Conservation (phyloP, 2,797 vertebrate species). For the Siniperca obscura region DNA sequence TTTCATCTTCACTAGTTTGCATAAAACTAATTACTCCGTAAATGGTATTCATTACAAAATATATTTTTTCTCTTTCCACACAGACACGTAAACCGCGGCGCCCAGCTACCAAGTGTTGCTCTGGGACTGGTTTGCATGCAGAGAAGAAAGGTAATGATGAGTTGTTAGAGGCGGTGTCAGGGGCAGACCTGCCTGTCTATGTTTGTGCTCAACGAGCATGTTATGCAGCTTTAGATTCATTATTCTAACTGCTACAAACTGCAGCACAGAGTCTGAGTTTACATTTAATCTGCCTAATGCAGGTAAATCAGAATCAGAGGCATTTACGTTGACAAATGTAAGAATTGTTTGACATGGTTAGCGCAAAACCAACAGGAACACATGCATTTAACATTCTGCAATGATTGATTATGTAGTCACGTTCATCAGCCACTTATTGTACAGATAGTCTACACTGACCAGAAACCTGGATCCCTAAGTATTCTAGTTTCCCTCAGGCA, state of each 20-base stretch:
- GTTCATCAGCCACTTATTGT: background rate
- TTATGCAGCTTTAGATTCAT: conserved; percentile 49
- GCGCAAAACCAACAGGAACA: background rate
- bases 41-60: conserved; percentile 99
- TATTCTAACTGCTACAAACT: conserved; percentile 53
- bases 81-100: conserved; percentile 44
- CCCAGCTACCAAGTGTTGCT: conserved; percentile 60
- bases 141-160: conserved; percentile 78
- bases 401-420: background rate
- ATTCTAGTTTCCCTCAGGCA: background rate
- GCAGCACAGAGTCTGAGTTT: background rate
- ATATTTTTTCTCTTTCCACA: conserved; percentile 69
- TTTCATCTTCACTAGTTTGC: conserved; percentile 99
- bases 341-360: background rate
- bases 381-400: background rate
- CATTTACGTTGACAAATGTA: background rate
- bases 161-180: conserved; percentile 69
- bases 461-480: background rate
- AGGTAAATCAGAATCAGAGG: conserved; percentile 36
- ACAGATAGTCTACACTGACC: background rate
- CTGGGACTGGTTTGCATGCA: conserved; percentile 74
- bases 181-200: conserved; percentile 60
- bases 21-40: conserved; percentile 99
- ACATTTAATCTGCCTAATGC: conserved; percentile 11
- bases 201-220: conserved; percentile 47